Evolutionary conservation across 1,140 invertebrate genomes (phyloP).

Genomic region (Rhopalosiphum padi): DNA sequence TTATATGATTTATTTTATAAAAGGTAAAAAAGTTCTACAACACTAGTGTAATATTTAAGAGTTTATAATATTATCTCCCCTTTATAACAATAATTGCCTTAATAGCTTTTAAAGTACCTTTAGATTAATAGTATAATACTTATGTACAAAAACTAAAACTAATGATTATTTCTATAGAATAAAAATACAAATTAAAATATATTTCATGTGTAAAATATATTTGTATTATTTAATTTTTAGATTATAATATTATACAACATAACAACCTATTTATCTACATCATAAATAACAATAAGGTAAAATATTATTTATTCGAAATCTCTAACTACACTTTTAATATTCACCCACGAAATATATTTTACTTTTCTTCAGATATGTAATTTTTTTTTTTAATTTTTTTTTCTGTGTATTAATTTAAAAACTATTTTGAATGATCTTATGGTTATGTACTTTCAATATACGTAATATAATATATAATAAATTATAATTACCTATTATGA

Average conservation of each 20-base stretch:
- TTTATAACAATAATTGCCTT: not conserved
- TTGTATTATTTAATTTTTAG: not conserved
- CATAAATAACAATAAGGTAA: not conserved
- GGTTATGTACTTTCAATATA: not conserved
- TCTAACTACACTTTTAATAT: not conserved
- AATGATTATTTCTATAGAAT: not conserved
- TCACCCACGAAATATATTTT: not conserved
- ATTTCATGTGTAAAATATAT: not conserved
- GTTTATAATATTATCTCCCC: not conserved
- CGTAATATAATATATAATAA: not conserved
- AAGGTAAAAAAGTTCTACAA: slow-evolving; percentile 1
- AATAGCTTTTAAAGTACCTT: slow-evolving; percentile 11
- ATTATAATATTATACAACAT: not conserved
- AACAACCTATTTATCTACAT: not conserved
- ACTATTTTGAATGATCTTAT: not conserved
- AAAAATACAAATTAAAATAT: not conserved
- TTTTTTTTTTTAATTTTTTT: not conserved
- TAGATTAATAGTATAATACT: not conserved
- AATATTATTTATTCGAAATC: not conserved
- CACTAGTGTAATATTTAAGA: not conserved
- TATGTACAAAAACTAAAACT: not conserved
- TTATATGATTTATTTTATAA: not conserved
- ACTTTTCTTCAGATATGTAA: not conserved
- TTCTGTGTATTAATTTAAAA: not conserved
- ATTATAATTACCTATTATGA: not conserved